These are phyloP conservation scores for Hypocryptadius cinnamomeus DNA, from an alignment of 2,113 vertebrate species.

Conservation along the genomic window DNA sequence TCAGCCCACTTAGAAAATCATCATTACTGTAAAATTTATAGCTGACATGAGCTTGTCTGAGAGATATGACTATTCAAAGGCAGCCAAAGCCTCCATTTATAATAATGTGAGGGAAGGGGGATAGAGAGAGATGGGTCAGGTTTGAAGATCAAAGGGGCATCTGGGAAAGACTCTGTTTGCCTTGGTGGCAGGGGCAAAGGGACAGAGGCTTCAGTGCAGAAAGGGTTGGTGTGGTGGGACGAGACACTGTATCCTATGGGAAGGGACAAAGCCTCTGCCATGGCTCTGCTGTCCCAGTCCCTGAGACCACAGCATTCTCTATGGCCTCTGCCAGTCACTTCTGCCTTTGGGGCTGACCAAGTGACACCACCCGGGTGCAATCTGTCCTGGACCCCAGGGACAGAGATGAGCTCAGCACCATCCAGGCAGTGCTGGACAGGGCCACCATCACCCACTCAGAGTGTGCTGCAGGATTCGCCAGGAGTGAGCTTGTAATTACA, in stretches of 20 bases:
- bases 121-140: background rate
- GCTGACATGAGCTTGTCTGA: constrained; percentile 67
- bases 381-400: fast-evolving
- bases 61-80: constrained; percentile 73
- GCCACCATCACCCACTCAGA: background rate
- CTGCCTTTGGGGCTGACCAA: background rate
- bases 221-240: background rate
- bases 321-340: fast-evolving
- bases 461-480: fast-evolving
- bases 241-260: fast-evolving
- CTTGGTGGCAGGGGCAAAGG: fast-evolving
- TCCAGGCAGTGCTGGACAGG: background rate
- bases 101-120: constrained; percentile 33
- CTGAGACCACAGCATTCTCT: background rate
- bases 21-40: constrained; percentile 71
- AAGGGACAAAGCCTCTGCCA: background rate
- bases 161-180: background rate
- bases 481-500: background rate
- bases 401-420: background rate
- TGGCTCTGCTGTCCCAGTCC: background rate
- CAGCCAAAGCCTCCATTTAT: constrained; percentile 69
- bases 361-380: background rate
- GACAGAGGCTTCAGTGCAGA: background rate
- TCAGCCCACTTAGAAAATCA: constrained; percentile 74
- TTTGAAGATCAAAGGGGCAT: background rate